These are phyloP conservation scores for Ursus arctos DNA, from an alignment of 2,113 vertebrate genomes.

Conservation along the genomic window DNA sequence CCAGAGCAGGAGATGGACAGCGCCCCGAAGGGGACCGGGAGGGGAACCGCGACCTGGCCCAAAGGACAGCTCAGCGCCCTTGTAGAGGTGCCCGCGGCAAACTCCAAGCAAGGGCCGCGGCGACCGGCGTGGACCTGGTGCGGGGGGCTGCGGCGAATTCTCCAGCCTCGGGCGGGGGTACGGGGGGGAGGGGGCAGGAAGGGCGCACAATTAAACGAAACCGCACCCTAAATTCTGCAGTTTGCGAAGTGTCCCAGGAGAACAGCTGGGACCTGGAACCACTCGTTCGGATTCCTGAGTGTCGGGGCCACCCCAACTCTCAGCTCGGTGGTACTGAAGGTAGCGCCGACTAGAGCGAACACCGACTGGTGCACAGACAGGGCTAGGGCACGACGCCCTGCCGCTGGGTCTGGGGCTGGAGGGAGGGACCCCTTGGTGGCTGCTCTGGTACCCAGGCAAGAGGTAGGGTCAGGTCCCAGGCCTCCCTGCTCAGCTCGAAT, in stretches of 20 bases:
- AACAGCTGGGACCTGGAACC: neutral
- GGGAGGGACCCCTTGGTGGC: neutral
- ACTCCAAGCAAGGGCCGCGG: accelerated
- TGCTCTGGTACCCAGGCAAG: neutral
- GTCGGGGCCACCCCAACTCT: neutral
- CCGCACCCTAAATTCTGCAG: neutral
- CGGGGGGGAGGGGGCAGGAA: accelerated
- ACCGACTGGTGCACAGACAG: neutral
- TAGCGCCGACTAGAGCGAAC: neutral
- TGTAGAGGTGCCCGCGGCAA: neutral
- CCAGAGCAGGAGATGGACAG: slow-evolving; percentile 41
- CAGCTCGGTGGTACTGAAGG: neutral
- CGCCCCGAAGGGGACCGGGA: neutral
- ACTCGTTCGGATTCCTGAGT: accelerated
- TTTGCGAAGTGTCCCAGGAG: neutral
- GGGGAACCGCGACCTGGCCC: neutral
- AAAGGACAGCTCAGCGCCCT: neutral
- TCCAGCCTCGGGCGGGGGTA: neutral
- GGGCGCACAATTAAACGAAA: neutral
- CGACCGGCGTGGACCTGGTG: neutral
- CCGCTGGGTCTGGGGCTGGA: neutral
- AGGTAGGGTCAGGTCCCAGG: neutral
- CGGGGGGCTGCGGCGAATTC: neutral
- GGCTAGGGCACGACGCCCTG: neutral
- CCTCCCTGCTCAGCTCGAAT: neutral